Percentiles rank a stretch among this genome's conserved stretches.
Evolutionary conservation across 2,888 invertebrate species (phyloP).

Genomic region (Tortrix viridana): DNA sequence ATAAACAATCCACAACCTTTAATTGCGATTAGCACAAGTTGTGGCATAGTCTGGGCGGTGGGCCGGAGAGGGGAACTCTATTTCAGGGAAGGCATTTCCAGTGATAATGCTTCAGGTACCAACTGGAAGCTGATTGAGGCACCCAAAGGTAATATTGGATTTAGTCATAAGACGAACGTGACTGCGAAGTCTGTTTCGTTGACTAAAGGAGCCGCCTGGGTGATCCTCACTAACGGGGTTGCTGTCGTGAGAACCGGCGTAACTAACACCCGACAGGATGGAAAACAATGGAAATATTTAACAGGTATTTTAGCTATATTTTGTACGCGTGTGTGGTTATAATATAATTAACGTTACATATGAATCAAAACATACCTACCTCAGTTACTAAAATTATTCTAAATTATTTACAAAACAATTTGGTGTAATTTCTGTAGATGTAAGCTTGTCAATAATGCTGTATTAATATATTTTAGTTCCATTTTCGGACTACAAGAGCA

Average conservation of each 20-base stretch:
- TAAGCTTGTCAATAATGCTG: conserved; percentile 30
- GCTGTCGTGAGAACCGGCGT: conserved; percentile 92
- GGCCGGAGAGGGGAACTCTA: conserved; percentile 94
- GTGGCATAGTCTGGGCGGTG: conserved; percentile 92
- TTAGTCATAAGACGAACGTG: conserved; percentile 59
- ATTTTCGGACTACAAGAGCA: conserved; percentile 36
- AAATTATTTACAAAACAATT: no score
- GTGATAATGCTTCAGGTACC: conserved; percentile 86
- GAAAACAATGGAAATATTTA: conserved; percentile 91
- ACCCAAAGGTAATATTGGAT: conserved; percentile 63
- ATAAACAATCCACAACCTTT: conserved; percentile 92
- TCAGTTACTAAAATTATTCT: not conserved
- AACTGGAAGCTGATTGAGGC: conserved; percentile 93
- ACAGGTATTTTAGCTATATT: conserved; percentile 57
- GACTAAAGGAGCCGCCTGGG: conserved; percentile 91
- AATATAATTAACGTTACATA: not conserved
- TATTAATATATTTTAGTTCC: conserved; percentile 35
- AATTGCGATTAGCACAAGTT: conserved; percentile 88
- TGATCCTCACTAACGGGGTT: conserved; percentile 88
- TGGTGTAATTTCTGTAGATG: conserved; percentile 8
- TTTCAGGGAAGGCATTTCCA: conserved; percentile 89
- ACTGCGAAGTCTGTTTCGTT: conserved; percentile 90
- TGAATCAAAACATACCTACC: not conserved
- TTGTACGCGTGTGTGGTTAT: not conserved
- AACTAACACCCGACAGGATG: conserved; percentile 90